Evolutionary conservation across 2,888 invertebrate genomes (phyloP), one percentile per base, ranked within the genome.

Genomic region (Adineta ricciae): DNA sequence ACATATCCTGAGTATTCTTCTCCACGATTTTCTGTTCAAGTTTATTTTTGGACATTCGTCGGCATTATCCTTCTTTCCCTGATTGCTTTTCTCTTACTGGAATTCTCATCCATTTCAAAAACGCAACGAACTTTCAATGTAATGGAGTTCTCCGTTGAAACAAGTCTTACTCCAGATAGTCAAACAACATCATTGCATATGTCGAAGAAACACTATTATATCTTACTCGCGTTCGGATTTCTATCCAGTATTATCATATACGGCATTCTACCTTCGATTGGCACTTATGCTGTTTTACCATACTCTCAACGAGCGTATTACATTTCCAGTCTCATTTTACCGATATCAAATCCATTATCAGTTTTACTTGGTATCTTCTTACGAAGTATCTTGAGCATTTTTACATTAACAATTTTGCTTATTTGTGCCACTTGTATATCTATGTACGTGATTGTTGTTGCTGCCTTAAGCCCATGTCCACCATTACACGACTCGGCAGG

Each of bases 41-140:
- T 41, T 32, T 83, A 83, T 83, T 83, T 83, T 83, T 49, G 49
- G 52, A 27, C 32, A 83, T 50, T 83, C 19, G 46, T 49, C 32
- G 36, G 27, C 9, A 50, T 83, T 83, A 83, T 83, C 11, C 27
- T 50, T 24, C 36, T 83, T 49, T 83, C 83, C 1, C 41, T 83
- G 2, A 50, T 83, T 14, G 83, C 83, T 21, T 83, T 83, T 52
- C 32, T 83, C 16, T 11, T 52, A 21, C 50, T 83, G 16, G 83
- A 83, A 50, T 83, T 32, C 50, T 78, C 78, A 41, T 24, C 36
- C 11, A n/a, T 78, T n/a, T 1, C 38, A 21, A 38, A 78, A 78
- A 0, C 38, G 5, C 4, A 41, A 41, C 78, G 78, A 41, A 41
- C 1, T 64, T 3, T 32, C 1, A 14, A 64, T 64, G 8, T 46